Evolutionary conservation across 2,888 invertebrate genomes (phyloP).

Genomic region (Cephus sareptanus): DNA sequence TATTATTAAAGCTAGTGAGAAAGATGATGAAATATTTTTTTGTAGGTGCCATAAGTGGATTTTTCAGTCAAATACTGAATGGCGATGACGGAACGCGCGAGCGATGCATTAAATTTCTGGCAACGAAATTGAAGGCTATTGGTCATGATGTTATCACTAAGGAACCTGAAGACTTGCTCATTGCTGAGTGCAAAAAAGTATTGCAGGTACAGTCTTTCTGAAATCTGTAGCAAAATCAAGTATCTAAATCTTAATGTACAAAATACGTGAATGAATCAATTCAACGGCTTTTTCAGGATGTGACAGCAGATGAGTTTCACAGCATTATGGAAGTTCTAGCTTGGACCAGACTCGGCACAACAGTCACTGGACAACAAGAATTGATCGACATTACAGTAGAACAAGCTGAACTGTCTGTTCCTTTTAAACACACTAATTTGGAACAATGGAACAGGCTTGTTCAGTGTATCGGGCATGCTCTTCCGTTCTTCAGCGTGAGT

Average conservation of each 20-base stretch:
- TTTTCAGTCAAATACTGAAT: slow-evolving; percentile 76
- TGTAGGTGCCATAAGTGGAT: slow-evolving; percentile 73
- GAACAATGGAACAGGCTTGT: slow-evolving; percentile 76
- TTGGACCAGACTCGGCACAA: slow-evolving; percentile 83
- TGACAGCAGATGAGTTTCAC: slow-evolving; percentile 92
- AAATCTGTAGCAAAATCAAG: slow-evolving; percentile 1
- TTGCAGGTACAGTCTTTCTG: slow-evolving; percentile 71
- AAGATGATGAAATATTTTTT: background rate
- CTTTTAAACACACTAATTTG: slow-evolving; percentile 77
- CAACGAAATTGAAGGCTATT: slow-evolving; percentile 83
- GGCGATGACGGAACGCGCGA: slow-evolving; percentile 84
- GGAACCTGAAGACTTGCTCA: slow-evolving; percentile 87
- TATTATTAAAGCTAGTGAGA: background rate
- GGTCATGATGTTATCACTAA: slow-evolving; percentile 82
- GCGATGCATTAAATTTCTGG: slow-evolving; percentile 87
- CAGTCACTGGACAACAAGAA: slow-evolving; percentile 87
- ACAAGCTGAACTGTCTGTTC: slow-evolving; percentile 85
- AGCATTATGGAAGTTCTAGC: slow-evolving; percentile 87
- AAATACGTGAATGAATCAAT: slow-evolving; percentile 6
- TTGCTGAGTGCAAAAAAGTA: slow-evolving; percentile 87
- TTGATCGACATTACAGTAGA: slow-evolving; percentile 87
- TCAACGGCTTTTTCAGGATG: slow-evolving; percentile 72
- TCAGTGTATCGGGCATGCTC: slow-evolving; percentile 86
- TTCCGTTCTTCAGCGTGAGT: slow-evolving; percentile 90
- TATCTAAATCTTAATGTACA: slow-evolving; percentile 6